Evolutionary conservation across 2,888 invertebrate genomes (phyloP), one percentile per base, ranked within the genome.

Genomic region (Plutella xylostella): DNA sequence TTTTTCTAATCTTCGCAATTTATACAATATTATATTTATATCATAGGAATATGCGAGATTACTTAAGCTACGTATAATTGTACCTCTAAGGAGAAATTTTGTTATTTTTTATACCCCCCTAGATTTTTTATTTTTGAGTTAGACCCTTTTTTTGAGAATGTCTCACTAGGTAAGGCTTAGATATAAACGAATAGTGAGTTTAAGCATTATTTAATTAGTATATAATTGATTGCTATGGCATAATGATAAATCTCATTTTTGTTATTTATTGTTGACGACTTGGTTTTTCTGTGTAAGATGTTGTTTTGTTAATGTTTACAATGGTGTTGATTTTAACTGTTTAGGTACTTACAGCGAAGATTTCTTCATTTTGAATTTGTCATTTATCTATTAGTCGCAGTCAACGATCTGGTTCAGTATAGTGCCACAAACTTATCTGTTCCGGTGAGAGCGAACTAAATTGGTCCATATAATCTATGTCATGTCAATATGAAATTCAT

Each of bases 31-130:
- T 51, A 60, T 57, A 58, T 55, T 60, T 63, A 63, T 64, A 65
- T 63, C 60, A 63, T 64, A 58, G 51, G n/a, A 51, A 55, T 61
- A 62, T 66, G 67, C 65, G 57, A n/a, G n/a, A n/a, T n/a, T 66
- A 67, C 57, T 60, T 67, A 66, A 62, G 56, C 45, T 52, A 50
- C 50, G 52, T 54, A 54, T 55, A 61, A 57, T 54, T 53, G 21
- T 53, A 55, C 51, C 53, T 54, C 47, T 48, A 42, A 52, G 58
- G 52, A 47, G 30, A 37, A 53, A 45, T 57, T 54, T 53, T 44
- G 54, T 56, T 52, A 51, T 56, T 57, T 58, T 54, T 57, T 53
- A 52, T 54, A 52, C 57, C 58, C 52, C 50, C 46, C 48, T 38
- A 20, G 11, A 31, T 20, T 42, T 42, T 42, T 42, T 19, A 18